Conservation (phyloP, 2,888 invertebrate species). For the Drosophila cognata region DNA sequence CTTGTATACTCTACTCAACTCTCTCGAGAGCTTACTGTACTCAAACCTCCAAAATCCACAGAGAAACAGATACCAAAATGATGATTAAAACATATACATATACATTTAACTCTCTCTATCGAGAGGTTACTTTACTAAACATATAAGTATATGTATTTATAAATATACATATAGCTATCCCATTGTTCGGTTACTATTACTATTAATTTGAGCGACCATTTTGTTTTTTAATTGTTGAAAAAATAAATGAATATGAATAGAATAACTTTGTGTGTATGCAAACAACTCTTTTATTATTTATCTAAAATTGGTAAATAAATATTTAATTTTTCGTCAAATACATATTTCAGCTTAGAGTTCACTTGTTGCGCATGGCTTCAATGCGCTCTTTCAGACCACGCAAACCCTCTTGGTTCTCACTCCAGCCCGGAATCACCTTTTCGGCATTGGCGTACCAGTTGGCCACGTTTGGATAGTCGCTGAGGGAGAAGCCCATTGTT, state of each 20-base stretch:
- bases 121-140: too few relatives aligned
- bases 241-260: too few relatives aligned
- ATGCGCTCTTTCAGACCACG: conserved; percentile 85
- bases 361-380: conserved; percentile 68
- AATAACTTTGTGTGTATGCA: too few relatives aligned
- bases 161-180: neutral
- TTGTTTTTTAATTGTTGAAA: too few relatives aligned
- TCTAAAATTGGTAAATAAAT: too few relatives aligned
- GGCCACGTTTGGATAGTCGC: conserved; percentile 88
- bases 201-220: neutral
- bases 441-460: conserved; percentile 88
- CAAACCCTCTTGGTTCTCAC: conserved; percentile 86
- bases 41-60: neutral
- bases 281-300: too few relatives aligned
- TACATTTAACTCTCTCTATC: too few relatives aligned
- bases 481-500: conserved; percentile 88
- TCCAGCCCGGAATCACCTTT: conserved; percentile 87
- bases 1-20: neutral
- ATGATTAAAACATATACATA: neutral
- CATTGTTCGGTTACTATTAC: neutral
- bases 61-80: neutral
- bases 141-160: too few relatives aligned
- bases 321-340: too few relatives aligned
- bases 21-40: neutral
- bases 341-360: neutral